Conservation (phyloP, 2,888 invertebrate genomes). For the Megastigmus dorsalis region DNA sequence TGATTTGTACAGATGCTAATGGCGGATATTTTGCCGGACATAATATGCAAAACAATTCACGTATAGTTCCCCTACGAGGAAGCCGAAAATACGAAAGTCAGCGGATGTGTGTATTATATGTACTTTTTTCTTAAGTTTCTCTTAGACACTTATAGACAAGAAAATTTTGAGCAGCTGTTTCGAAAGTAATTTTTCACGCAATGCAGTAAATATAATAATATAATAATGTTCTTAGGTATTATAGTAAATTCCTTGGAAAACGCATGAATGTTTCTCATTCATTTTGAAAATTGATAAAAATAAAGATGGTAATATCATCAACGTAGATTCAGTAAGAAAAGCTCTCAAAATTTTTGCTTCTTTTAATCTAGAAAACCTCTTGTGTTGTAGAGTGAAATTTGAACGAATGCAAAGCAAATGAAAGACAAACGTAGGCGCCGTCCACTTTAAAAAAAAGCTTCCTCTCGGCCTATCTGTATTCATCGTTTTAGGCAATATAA, state of each 20-base stretch:
- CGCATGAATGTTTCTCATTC: neutral
- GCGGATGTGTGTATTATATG: constrained; percentile 13
- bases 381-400: too few relatives aligned
- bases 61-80: neutral
- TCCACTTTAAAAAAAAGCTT: constrained; percentile 67
- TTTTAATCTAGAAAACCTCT: too few relatives aligned
- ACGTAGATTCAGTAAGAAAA: too few relatives aligned
- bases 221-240: constrained; percentile 13
- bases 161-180: constrained; percentile 28
- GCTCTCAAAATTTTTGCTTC: constrained; percentile 29
- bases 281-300: neutral
- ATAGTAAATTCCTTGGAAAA: neutral
- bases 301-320: too few relatives aligned
- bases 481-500: constrained; percentile 60
- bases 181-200: constrained; percentile 21
- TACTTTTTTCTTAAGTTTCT: constrained; percentile 38
- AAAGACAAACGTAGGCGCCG: constrained; percentile 67
- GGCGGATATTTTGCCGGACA: constrained; percentile 32
- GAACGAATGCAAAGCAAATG: neutral
- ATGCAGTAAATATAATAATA: constrained; percentile 13
- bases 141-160: constrained; percentile 11
- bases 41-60: constrained; percentile 8
- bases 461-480: constrained; percentile 64
- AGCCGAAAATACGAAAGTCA: constrained; percentile 10
- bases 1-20: constrained; percentile 49